These are phyloP conservation scores for Caerostris extrusa DNA, from an alignment of 1,140 invertebrate genomes.

Conservation along the genomic window DNA sequence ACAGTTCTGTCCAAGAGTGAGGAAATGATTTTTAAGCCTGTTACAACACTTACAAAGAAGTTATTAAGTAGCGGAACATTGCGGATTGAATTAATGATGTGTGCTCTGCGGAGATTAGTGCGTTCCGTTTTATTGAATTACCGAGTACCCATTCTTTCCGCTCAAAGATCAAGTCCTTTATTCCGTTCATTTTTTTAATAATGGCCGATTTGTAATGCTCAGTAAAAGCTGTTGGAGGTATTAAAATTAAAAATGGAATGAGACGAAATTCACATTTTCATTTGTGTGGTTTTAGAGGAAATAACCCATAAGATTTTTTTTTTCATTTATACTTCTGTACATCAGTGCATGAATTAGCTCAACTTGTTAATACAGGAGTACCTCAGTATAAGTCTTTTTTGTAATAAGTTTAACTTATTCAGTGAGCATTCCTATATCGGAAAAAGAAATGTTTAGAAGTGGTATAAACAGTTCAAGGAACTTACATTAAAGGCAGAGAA, in stretches of 20 bases:
- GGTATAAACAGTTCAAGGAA: no score
- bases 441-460: no score
- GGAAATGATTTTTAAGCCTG: background rate
- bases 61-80: background rate
- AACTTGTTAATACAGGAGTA: no score
- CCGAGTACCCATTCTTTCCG: background rate
- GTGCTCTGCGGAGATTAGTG: background rate
- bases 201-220: background rate
- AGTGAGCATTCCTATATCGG: no score
- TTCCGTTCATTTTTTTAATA: background rate
- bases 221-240: background rate
- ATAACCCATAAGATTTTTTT: no score
- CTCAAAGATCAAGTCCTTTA: background rate
- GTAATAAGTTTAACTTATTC: no score
- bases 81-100: constrained; percentile 16
- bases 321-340: no score
- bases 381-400: no score
- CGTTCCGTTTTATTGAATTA: background rate
- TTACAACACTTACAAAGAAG: background rate
- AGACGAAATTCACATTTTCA: no score
- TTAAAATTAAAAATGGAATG: background rate
- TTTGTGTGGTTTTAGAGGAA: no score
- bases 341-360: no score
- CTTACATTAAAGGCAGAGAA: no score
- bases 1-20: background rate